Conservation (phyloP, 1,140 invertebrate genomes). For the Chironomus tepperi region DNA sequence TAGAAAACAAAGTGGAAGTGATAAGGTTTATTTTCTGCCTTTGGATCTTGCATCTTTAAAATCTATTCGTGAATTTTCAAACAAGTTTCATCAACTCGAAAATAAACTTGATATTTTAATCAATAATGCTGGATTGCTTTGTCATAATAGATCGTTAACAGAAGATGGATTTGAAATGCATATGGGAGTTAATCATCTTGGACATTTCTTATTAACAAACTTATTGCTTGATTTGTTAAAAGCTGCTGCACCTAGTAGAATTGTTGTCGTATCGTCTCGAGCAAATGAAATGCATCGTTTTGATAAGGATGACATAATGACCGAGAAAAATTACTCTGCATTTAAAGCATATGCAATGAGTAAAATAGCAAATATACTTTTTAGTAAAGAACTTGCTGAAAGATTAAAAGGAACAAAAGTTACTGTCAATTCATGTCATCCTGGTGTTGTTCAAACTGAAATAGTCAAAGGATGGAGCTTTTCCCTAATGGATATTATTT, state of each 20-base stretch:
- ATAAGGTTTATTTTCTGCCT: conserved; percentile 35
- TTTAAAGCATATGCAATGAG: conserved; percentile 51
- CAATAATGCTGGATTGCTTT: conserved; percentile 64
- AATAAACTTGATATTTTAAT: conserved; percentile 55
- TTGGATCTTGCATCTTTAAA: conserved; percentile 38
- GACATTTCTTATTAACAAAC: conserved; percentile 62
- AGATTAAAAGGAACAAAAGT: conserved; percentile 48
- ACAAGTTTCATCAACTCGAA: conserved; percentile 43
- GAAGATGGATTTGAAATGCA: conserved; percentile 59
- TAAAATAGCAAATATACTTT: conserved; percentile 61
- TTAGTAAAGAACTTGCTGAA: conserved; percentile 50
- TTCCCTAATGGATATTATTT: background rate
- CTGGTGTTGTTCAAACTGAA: conserved; percentile 51
- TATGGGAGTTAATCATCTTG: conserved; percentile 56
- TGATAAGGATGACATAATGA: conserved; percentile 55
- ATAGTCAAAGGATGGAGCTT: conserved; percentile 31
- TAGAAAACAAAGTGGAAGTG: conserved; percentile 32
- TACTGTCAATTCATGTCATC: conserved; percentile 49
- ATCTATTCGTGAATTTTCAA: conserved; percentile 39
- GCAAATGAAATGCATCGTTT: conserved; percentile 52
- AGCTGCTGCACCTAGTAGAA: conserved; percentile 48
- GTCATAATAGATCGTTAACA: conserved; percentile 37
- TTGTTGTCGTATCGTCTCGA: conserved; percentile 63
- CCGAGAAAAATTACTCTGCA: conserved; percentile 44
- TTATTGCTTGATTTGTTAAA: conserved; percentile 54